Conservation (phyloP, 2,113 vertebrate genomes). For the Otocyon megalotis region DNA sequence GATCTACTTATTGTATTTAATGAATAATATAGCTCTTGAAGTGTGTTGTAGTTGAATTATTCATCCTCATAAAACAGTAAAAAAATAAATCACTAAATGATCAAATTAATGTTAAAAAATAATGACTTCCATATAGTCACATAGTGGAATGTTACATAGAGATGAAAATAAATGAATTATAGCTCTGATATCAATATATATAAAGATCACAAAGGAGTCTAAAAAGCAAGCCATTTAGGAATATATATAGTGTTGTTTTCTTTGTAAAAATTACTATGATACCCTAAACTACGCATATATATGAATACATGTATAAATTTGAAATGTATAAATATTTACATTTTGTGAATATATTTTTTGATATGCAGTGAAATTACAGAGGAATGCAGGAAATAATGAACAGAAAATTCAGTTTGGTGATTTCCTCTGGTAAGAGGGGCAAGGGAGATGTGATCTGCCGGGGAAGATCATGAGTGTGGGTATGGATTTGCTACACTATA, state of each 20-base stretch:
- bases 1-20: not conserved
- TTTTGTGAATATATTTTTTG: not conserved
- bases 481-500: not conserved
- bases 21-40: not conserved
- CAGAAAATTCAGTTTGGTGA: not conserved
- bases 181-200: not conserved
- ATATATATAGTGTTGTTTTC: not conserved
- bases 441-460: not conserved
- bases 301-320: not conserved
- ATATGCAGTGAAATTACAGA: not conserved
- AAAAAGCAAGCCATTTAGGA: not conserved
- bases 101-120: not conserved
- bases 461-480: not conserved
- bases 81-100: not conserved
- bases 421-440: not conserved
- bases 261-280: not conserved
- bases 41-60: not conserved
- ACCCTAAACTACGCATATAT: not conserved
- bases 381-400: not conserved
- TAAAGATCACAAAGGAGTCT: not conserved
- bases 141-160: not conserved
- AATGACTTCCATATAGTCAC: not conserved
- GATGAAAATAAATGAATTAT: not conserved
- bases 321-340: not conserved
- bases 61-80: not conserved